phyloP scores from a whole-genome alignment of 2,113 vertebrate genomes.

The Thunnus thynnus region DNA sequence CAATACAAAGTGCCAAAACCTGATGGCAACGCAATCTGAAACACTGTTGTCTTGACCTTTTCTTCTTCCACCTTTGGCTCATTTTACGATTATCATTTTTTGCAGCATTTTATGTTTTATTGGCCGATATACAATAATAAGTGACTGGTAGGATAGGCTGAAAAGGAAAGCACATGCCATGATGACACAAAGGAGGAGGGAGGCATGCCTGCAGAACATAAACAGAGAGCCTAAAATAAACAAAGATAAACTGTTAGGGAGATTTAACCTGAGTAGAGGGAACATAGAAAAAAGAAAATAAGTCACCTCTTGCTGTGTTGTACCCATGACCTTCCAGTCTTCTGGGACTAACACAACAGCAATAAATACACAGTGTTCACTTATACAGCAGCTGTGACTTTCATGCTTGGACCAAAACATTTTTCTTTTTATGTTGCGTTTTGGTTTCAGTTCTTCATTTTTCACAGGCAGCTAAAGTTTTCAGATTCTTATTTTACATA shows the following conservation, averaged over 20 bases:
- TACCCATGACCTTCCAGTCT: neutral
- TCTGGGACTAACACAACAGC: neutral
- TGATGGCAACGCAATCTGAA: constrained; percentile 49
- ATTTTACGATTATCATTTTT: constrained; percentile 28
- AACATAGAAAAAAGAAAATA: neutral
- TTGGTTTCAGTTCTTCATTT: neutral
- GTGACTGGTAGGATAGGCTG: constrained; percentile 10
- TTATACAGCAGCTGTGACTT: constrained; percentile 6
- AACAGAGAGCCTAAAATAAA: constrained; percentile 22
- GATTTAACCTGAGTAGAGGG: neutral
- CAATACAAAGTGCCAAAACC: constrained; percentile 36
- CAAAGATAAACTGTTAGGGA: neutral
- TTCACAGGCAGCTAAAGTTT: no score
- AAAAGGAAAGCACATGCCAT: neutral
- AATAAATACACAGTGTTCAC: neutral
- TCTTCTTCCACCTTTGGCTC: neutral
- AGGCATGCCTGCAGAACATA: neutral
- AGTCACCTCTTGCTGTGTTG: neutral
- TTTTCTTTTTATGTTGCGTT: neutral
- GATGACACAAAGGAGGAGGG: constrained; percentile 9
- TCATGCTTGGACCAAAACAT: neutral
- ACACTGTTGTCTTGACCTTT: constrained; percentile 39
- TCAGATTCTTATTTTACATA: no score
- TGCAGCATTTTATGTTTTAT: constrained; percentile 38
- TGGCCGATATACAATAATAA: constrained; percentile 31